Percentiles rank a stretch among this genome's conserved stretches.
phyloP scores from a whole-genome alignment of 2,113 vertebrate genomes.

The Psilopsiagon aymara region DNA sequence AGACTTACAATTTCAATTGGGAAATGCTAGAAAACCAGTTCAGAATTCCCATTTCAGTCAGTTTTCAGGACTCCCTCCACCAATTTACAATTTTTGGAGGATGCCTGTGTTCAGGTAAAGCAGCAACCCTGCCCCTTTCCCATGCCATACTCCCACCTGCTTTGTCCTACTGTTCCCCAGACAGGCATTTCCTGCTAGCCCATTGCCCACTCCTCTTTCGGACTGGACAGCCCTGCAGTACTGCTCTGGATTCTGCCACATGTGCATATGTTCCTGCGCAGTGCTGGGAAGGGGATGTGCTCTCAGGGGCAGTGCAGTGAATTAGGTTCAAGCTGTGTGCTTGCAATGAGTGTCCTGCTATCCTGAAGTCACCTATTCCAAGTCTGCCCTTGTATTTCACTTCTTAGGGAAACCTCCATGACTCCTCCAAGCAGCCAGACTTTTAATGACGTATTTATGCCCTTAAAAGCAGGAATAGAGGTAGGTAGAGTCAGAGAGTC shows the following conservation, averaged over 20 bases:
- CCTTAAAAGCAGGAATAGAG: background rate
- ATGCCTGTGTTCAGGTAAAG: background rate
- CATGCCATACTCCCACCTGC: background rate
- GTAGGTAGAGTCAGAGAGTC: background rate
- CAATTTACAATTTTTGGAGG: background rate
- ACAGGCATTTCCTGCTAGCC: background rate
- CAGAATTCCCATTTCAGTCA: background rate
- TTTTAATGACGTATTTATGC: background rate
- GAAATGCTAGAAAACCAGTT: background rate
- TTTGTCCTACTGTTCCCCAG: background rate
- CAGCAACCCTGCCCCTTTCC: background rate
- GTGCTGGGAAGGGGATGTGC: background rate
- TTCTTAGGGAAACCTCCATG: background rate
- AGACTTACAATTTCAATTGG: background rate
- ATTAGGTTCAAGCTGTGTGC: background rate
- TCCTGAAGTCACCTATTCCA: accelerated
- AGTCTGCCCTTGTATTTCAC: background rate
- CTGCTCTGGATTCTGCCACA: background rate
- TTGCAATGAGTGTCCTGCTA: background rate
- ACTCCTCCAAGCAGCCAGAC: background rate
- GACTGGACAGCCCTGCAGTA: background rate
- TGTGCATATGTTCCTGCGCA: accelerated
- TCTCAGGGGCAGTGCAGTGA: background rate
- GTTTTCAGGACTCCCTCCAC: background rate
- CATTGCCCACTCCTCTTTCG: background rate